Evolutionary conservation across 2,797 vertebrate genomes (phyloP), one percentile per base, ranked within the genome.

Genomic region (Chloroceryle inda): DNA sequence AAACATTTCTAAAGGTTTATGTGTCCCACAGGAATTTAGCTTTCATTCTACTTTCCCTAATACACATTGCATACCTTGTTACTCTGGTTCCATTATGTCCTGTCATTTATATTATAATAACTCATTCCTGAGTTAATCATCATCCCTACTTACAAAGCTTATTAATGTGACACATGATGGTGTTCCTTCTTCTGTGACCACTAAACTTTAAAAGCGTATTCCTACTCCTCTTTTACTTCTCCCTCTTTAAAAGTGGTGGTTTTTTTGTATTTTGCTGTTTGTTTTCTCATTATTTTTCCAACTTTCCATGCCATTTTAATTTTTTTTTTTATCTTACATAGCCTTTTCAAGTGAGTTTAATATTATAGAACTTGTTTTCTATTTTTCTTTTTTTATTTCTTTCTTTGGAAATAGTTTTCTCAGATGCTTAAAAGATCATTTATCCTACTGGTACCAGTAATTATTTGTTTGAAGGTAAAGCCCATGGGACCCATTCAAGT

Each of bases 61-160:
- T 96, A 95, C 50, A 81, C 73, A 81, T 88, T 91, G 94, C 95
- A 88, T 84, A 90, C 68, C 89, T 94, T 97, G 93, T 94, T 92
- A 95, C 61, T 95, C 97, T 77, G 79, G 85, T 96, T 97, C 90
- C 94, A 94, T 97, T 97, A 97, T 89, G 91, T 90, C 76, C 90
- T 96, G 95, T 97, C 96, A 97, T 95, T 97, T 97, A 94, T 82
- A 92, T 77, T 97, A 94, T 92, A 97, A 91, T 94, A 97, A 97
- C 95, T 95, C 61, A 96, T 92, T 95, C 64, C 67, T 78, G 87
- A 83, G 88, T 97, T 95, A 92, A 88, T 97, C 94, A 95, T 89
- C 78, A 75, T 75, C 61, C 87, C 69, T 96, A 68, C 81, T 93
- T 96, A 93, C 33, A 64, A 27, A 75, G 89, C 44, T 96, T 92